These are phyloP conservation scores for Puffinus mauretanicus DNA, from an alignment of 2,113 vertebrate species.

Conservation along the genomic window DNA sequence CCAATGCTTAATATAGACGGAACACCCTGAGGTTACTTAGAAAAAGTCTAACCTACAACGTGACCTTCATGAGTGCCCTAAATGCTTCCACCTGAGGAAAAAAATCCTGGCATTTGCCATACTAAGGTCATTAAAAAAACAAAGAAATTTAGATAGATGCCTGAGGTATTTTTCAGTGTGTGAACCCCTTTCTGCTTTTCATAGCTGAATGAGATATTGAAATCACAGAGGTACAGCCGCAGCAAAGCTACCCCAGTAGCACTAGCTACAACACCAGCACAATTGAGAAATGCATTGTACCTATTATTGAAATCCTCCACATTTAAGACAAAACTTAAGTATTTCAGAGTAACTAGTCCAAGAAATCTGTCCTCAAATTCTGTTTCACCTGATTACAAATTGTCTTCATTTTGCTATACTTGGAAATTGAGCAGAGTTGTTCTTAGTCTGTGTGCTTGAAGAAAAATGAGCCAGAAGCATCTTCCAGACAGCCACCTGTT, in stretches of 20 bases:
- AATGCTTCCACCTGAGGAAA: background rate
- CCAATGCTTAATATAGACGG: background rate
- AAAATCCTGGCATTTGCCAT: background rate
- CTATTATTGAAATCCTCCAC: background rate
- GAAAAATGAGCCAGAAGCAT: background rate
- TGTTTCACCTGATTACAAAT: background rate
- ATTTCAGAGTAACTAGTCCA: background rate
- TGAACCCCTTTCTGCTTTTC: background rate
- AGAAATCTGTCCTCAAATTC: background rate
- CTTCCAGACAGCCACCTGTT: background rate
- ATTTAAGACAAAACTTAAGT: conserved; percentile 21
- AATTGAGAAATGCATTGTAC: background rate
- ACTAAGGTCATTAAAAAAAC: background rate
- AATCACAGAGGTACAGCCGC: background rate
- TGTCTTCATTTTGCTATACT: background rate
- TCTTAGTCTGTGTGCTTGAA: background rate
- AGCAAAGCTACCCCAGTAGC: background rate
- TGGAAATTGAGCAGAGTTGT: background rate
- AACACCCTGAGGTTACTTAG: background rate
- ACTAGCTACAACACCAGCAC: background rate
- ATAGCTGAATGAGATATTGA: background rate
- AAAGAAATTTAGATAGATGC: background rate
- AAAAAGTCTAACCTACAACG: background rate
- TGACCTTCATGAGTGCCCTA: background rate
- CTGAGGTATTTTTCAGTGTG: background rate